Conservation (phyloP, 2,113 vertebrate species). For the Platysternon megacephalum region DNA sequence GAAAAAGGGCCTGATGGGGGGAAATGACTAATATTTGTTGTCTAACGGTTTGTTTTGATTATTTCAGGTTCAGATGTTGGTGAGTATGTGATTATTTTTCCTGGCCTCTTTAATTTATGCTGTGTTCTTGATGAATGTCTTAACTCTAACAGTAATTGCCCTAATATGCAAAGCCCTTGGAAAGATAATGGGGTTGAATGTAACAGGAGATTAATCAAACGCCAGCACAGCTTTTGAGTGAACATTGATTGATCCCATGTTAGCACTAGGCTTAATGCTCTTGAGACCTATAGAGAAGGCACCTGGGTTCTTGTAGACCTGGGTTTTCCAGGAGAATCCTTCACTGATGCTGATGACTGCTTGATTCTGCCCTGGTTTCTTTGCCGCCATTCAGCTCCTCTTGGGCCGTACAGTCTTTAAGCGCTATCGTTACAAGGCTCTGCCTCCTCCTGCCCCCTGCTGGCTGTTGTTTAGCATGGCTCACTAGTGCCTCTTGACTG, state of each 20-base stretch:
- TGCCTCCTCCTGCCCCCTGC: not conserved
- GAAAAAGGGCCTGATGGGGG: not conserved
- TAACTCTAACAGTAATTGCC: not conserved
- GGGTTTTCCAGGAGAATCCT: not conserved
- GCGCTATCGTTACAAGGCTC: not conserved
- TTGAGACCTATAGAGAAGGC: not conserved
- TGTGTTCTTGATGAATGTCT: slow-evolving; percentile 2
- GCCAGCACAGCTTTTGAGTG: not conserved
- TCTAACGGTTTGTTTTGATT: not conserved
- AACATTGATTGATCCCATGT: too few species aligned
- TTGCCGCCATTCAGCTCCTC: not conserved
- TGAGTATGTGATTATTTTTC: not conserved
- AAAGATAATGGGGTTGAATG: not conserved
- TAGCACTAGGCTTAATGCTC: not conserved
- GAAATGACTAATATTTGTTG: not conserved
- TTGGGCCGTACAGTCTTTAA: not conserved
- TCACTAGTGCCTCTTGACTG: not conserved
- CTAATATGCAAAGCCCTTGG: not conserved
- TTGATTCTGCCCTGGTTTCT: not conserved
- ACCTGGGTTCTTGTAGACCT: not conserved
- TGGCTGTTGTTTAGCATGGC: not conserved
- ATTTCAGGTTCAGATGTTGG: fast-evolving
- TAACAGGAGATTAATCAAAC: not conserved
- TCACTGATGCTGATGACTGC: not conserved
- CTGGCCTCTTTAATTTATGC: not conserved